Evolutionary conservation across 2,797 vertebrate species (phyloP).

Genomic region (Pipistrellus nathusii): DNA sequence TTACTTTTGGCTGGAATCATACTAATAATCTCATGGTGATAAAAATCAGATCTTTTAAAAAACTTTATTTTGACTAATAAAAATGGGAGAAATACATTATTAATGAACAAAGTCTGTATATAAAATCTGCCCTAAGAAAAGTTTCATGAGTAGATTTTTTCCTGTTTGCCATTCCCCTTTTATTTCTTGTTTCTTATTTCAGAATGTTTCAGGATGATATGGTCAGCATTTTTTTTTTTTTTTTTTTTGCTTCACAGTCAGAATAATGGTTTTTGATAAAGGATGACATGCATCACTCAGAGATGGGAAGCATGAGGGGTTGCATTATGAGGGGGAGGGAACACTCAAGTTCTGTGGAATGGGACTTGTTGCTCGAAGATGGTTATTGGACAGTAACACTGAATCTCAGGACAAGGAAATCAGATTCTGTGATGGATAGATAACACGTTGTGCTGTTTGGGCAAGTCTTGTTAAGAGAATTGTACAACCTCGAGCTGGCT

Average conservation of each 20-base stretch:
- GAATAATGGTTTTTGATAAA: neutral
- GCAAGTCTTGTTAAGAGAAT: neutral
- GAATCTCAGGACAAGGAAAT: neutral
- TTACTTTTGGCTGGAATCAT: neutral
- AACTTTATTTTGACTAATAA: neutral
- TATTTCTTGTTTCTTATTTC: conserved; percentile 47
- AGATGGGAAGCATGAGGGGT: neutral
- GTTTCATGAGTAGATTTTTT: neutral
- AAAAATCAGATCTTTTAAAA: conserved; percentile 33
- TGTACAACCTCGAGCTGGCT: neutral
- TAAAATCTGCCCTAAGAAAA: conserved; percentile 21
- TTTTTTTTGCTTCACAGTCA: conserved; percentile 57
- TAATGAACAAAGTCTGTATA: neutral
- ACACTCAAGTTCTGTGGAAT: neutral
- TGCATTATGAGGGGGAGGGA: neutral
- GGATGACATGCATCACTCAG: neutral
- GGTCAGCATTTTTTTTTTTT: neutral
- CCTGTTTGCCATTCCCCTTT: neutral
- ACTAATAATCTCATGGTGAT: neutral
- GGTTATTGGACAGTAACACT: neutral
- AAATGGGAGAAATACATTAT: conserved; percentile 32
- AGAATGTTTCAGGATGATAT: conserved; percentile 1
- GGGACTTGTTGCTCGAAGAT: neutral
- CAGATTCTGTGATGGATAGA: neutral
- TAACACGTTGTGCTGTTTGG: neutral